Conservation (phyloP, 2,797 vertebrate species). For the Scolopax rusticola region DNA sequence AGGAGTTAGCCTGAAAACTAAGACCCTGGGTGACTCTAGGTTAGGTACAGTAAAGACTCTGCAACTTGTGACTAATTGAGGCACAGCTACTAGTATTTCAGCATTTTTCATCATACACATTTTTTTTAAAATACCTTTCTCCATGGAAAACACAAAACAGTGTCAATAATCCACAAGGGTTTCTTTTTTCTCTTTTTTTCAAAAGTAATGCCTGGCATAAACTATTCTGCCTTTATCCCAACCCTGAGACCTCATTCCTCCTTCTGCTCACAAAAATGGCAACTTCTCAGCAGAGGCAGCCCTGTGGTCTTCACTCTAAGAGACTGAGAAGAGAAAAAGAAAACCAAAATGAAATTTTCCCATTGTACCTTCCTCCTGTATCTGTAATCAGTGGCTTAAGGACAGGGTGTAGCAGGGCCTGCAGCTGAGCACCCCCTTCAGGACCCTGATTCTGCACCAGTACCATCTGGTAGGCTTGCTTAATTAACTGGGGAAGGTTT, state of each 20-base stretch:
- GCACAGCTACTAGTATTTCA: slow-evolving; percentile 3
- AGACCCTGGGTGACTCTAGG: not conserved
- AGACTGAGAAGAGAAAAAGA: not conserved
- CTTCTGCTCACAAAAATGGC: not conserved
- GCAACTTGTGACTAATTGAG: not conserved
- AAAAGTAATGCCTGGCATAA: not conserved
- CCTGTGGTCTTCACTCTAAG: not conserved
- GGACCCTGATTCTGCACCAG: not conserved
- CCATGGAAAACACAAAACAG: not conserved
- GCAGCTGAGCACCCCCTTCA: not conserved
- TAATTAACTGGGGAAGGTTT: slow-evolving; percentile 37
- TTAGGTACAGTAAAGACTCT: not conserved
- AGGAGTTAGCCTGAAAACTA: slow-evolving; percentile 35
- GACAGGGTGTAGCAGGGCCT: not conserved
- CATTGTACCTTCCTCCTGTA: not conserved
- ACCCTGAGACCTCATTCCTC: not conserved
- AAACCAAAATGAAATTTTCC: not conserved
- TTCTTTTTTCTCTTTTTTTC: not conserved
- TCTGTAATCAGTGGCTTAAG: not conserved
- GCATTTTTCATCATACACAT: not conserved
- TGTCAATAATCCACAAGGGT: not conserved
- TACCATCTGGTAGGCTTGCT: slow-evolving; percentile 16
- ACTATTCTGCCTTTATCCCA: not conserved
- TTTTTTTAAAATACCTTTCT: not conserved
- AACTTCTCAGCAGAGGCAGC: not conserved